Percentiles rank a stretch among this genome's conserved stretches.
These are phyloP conservation scores for Diarsia mendica DNA, from an alignment of 2,888 invertebrate species.

Conservation along the genomic window DNA sequence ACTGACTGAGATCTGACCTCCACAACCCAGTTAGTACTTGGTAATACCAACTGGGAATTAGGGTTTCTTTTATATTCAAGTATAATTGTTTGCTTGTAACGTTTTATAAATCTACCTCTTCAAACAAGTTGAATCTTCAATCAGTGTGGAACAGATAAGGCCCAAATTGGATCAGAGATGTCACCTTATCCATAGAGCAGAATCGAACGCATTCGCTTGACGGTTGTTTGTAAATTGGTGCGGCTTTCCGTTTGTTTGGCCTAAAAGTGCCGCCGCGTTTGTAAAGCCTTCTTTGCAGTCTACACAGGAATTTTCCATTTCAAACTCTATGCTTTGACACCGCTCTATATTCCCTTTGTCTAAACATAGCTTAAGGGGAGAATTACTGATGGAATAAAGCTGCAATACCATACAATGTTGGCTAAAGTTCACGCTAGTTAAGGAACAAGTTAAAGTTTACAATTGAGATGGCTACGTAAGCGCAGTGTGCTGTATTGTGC, in stretches of 20 bases:
- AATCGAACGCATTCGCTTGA: conserved; percentile 33
- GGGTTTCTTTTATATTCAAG: too few relatives aligned
- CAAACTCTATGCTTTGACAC: conserved; percentile 30
- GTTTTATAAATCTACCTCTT: background rate
- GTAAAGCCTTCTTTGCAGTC: conserved; percentile 24
- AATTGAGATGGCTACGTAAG: conserved; percentile 26
- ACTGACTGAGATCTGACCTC: too few relatives aligned
- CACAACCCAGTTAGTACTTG: too few relatives aligned
- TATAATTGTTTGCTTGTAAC: background rate
- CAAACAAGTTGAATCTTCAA: conserved; percentile 1
- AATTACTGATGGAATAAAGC: conserved; percentile 40
- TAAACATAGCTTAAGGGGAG: conserved; percentile 19
- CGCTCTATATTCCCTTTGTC: conserved; percentile 3
- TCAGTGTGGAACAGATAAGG: background rate
- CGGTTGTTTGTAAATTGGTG: conserved; percentile 34
- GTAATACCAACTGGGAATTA: too few relatives aligned
- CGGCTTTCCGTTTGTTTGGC: conserved; percentile 18
- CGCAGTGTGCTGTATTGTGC: conserved; percentile 15
- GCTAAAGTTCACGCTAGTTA: conserved; percentile 38
- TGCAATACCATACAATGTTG: conserved; percentile 36
- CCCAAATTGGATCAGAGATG: conserved; percentile 26
- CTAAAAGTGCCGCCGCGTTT: conserved; percentile 29
- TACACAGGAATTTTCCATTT: conserved; percentile 38
- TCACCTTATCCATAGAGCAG: conserved; percentile 31
- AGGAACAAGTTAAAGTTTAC: conserved; percentile 35